Percentiles rank a stretch among this genome's conserved stretches.
These are phyloP conservation scores for Lucilia sericata DNA, from an alignment of 1,140 invertebrate species.

Conservation along the genomic window DNA sequence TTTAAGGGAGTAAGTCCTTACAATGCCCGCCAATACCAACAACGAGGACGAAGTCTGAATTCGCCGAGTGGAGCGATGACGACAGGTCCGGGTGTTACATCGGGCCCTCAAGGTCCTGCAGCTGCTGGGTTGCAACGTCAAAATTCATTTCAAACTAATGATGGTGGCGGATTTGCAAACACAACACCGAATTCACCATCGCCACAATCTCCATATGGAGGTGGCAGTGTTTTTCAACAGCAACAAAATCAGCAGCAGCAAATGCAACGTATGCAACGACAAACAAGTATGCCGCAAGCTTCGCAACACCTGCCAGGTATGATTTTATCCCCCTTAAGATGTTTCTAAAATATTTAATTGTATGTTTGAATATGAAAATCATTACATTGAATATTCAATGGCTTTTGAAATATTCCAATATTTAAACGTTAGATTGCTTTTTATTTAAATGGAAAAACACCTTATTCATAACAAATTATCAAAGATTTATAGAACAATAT, in stretches of 20 bases:
- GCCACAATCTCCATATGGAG: slow-evolving; percentile 67
- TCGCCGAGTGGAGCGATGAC: slow-evolving; percentile 69
- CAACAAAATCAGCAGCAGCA: slow-evolving; percentile 64
- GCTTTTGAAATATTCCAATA: too few species aligned
- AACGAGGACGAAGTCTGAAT: slow-evolving; percentile 70
- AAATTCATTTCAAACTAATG: slow-evolving; percentile 62
- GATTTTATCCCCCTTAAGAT: slow-evolving; percentile 31
- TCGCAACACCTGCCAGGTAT: slow-evolving; percentile 78
- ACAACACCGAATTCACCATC: slow-evolving; percentile 65
- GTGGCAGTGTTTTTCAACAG: slow-evolving; percentile 55
- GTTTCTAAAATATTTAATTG: too few species aligned
- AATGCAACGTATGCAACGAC: slow-evolving; percentile 74
- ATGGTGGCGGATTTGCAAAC: slow-evolving; percentile 60
- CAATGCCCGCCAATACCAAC: slow-evolving; percentile 61
- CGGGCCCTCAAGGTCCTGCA: neutral
- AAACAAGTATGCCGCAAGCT: slow-evolving; percentile 75
- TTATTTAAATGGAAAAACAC: too few species aligned
- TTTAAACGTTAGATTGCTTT: too few species aligned
- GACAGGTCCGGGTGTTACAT: slow-evolving; percentile 54
- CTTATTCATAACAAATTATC: too few species aligned
- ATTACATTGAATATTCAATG: too few species aligned
- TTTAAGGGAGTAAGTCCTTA: slow-evolving; percentile 61
- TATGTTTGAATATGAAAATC: too few species aligned
- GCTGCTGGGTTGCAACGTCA: slow-evolving; percentile 58
- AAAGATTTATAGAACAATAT: too few species aligned